Evolutionary conservation across 2,797 vertebrate species (phyloP).

Genomic region (Agapornis canus): DNA sequence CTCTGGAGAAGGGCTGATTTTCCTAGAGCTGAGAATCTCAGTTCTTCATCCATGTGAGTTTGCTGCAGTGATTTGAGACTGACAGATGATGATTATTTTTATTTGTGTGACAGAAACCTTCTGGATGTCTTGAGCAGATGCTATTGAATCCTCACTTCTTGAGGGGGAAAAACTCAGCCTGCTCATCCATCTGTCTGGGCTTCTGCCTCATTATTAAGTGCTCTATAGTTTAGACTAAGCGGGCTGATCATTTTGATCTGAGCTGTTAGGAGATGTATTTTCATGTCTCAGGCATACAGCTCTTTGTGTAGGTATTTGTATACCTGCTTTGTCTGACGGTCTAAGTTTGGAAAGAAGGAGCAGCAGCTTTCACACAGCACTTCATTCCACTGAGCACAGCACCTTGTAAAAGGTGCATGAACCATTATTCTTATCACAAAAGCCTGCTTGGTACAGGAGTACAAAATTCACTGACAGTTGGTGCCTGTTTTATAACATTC

Average conservation of each 20-base stretch:
- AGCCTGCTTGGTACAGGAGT: background rate
- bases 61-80: background rate
- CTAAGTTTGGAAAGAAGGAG: background rate
- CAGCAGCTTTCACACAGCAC: too few species aligned
- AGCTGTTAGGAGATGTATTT: background rate
- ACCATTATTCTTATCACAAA: background rate
- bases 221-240: background rate
- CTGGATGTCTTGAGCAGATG: constrained; percentile 47
- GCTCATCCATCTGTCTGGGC: constrained; percentile 44
- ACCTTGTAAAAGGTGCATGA: background rate
- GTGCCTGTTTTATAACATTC: background rate
- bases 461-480: background rate
- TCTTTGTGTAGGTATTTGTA: background rate
- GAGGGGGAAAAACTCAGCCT: constrained; percentile 23
- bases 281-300: rapidly evolving
- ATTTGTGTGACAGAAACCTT: constrained; percentile 46
- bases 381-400: background rate
- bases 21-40: background rate
- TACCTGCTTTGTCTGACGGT: background rate
- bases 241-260: background rate
- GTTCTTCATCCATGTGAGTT: background rate
- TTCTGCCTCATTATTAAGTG: constrained; percentile 16
- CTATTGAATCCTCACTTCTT: constrained; percentile 14
- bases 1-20: background rate
- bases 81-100: constrained; percentile 30